A percentile compares a stretch with the other conserved stretches of the same genome.
Evolutionary conservation across 2,888 invertebrate genomes (phyloP).

Genomic region (Eulithis prunata): DNA sequence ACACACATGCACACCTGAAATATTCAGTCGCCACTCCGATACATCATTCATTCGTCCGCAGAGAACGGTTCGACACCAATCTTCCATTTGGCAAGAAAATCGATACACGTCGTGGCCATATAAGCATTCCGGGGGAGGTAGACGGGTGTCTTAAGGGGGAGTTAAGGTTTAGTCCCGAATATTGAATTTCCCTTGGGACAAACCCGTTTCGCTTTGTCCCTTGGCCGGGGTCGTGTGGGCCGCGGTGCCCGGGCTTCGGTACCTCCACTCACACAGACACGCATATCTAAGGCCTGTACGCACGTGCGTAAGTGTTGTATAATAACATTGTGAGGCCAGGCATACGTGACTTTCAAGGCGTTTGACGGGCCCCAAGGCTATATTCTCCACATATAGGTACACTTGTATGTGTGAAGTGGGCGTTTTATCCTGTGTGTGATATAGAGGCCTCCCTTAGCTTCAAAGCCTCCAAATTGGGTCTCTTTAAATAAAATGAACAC

Average conservation of each 20-base stretch:
- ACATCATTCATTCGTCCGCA: constrained; percentile 83
- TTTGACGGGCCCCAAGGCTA: constrained; percentile 77
- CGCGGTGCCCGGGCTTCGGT: constrained; percentile 74
- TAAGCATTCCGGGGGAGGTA: constrained; percentile 83
- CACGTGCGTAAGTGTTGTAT: constrained; percentile 80
- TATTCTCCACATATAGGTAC: constrained; percentile 59
- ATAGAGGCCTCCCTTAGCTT: constrained; percentile 67
- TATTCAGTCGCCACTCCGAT: constrained; percentile 79
- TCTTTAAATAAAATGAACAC: constrained; percentile 70
- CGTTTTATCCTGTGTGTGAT: constrained; percentile 68
- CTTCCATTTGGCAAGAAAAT: constrained; percentile 85
- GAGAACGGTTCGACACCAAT: constrained; percentile 83
- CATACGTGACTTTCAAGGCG: constrained; percentile 81
- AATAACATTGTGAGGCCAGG: constrained; percentile 80
- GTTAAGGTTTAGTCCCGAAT: constrained; percentile 85
- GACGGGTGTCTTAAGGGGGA: constrained; percentile 83
- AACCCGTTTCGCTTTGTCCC: constrained; percentile 85
- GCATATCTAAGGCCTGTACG: constrained; percentile 47
- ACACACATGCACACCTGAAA: constrained; percentile 70
- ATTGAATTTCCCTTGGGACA: constrained; percentile 86
- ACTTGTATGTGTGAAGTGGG: constrained; percentile 62
- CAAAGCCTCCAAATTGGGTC: constrained; percentile 81
- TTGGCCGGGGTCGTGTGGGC: constrained; percentile 83
- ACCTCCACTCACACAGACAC: constrained; percentile 55
- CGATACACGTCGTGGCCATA: constrained; percentile 85